Evolutionary conservation across 2,888 invertebrate genomes (phyloP).

Genomic region (Dicranocentrus wangi): DNA sequence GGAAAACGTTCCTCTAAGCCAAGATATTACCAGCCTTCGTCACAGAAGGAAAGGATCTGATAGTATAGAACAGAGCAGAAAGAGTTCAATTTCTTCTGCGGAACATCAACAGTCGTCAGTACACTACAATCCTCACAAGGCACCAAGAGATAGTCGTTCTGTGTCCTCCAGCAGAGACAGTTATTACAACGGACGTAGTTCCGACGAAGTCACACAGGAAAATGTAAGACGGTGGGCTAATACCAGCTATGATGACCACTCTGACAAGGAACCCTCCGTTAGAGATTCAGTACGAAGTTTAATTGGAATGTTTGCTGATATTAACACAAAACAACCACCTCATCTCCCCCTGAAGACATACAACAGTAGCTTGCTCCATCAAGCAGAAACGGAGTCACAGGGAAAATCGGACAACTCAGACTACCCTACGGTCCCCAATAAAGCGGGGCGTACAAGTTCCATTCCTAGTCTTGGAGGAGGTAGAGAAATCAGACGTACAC

Average conservation of each 20-base stretch:
- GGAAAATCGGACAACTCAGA: background rate
- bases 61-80: constrained; percentile 46
- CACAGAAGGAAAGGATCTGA: constrained; percentile 53
- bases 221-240: constrained; percentile 55
- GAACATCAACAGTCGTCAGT: constrained; percentile 34
- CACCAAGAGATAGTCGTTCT: constrained; percentile 30
- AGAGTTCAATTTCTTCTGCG: constrained; percentile 43
- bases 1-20: constrained; percentile 46
- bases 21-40: background rate
- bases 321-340: constrained; percentile 46
- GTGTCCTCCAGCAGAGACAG: background rate
- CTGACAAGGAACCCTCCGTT: constrained; percentile 51
- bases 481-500: constrained; percentile 69
- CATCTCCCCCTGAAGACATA: constrained; percentile 42
- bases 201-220: constrained; percentile 45
- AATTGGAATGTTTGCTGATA: constrained; percentile 58
- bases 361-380: constrained; percentile 29
- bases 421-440: constrained; percentile 31
- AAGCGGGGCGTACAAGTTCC: constrained; percentile 65
- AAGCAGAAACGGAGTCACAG: background rate
- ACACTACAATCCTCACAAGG: constrained; percentile 7
- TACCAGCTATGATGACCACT: constrained; percentile 29
- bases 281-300: constrained; percentile 52
- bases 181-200: constrained; percentile 11
- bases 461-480: constrained; percentile 59